Conservation (phyloP, 1,140 invertebrate genomes). For the Saccostrea cuccullata region DNA sequence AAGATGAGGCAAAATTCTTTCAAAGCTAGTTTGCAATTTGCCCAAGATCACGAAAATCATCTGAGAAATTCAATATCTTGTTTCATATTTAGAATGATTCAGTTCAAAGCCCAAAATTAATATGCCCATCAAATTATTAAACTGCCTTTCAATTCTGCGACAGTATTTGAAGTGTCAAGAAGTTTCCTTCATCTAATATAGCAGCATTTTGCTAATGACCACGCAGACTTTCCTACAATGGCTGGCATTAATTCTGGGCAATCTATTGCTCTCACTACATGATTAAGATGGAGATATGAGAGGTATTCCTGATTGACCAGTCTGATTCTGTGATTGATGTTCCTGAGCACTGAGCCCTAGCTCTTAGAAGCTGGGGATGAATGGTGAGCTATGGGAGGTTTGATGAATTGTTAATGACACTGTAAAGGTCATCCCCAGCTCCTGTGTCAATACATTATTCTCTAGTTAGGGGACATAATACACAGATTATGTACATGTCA, state of each 20-base stretch:
- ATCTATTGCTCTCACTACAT: background rate
- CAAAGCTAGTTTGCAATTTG: too few relatives aligned
- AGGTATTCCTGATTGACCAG: background rate
- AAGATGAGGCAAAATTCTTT: too few relatives aligned
- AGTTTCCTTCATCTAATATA: background rate
- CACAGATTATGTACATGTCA: background rate
- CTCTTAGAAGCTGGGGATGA: background rate
- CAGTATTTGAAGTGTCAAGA: background rate
- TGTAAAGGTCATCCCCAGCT: background rate
- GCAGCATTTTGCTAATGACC: background rate
- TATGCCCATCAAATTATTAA: too few relatives aligned
- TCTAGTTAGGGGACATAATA: background rate
- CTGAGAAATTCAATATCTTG: too few relatives aligned
- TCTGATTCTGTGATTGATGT: background rate
- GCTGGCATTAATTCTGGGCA: background rate
- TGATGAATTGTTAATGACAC: constrained; percentile 27
- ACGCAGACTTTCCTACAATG: background rate
- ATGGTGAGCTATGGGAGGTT: background rate
- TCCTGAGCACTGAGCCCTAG: too few relatives aligned
- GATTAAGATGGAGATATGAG: background rate
- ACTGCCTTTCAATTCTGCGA: too few relatives aligned
- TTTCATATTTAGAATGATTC: too few relatives aligned
- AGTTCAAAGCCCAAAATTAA: too few relatives aligned
- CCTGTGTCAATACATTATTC: background rate
- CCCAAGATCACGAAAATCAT: too few relatives aligned